phyloP scores from a whole-genome alignment of 2,888 invertebrate species.

The Lissonota sp. region DNA sequence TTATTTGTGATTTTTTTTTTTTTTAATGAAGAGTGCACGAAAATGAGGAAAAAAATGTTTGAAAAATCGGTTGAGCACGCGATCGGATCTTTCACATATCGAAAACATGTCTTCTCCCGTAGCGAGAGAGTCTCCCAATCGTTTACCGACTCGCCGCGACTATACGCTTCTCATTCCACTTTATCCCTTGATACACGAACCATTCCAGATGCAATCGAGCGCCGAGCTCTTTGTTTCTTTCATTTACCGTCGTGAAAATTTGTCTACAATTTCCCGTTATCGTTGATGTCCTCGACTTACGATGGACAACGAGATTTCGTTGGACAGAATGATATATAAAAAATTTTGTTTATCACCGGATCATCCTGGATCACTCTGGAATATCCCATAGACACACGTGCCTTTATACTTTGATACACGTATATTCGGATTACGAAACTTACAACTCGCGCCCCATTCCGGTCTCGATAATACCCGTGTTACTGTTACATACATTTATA shows the following conservation, averaged over 20 bases:
- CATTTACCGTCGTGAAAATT: too few relatives aligned
- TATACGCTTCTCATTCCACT: too few relatives aligned
- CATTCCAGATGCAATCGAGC: too few relatives aligned
- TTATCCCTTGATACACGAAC: too few relatives aligned
- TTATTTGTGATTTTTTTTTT: background rate
- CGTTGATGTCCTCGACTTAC: too few relatives aligned
- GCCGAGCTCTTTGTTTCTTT: too few relatives aligned
- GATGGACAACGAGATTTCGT: too few relatives aligned
- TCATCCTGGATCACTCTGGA: too few relatives aligned
- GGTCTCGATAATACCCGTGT: conserved; percentile 17
- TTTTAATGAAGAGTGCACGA: background rate
- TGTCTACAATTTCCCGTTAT: too few relatives aligned
- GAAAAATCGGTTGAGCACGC: conserved; percentile 18
- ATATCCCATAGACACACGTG: background rate
- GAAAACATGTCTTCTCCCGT: conserved; percentile 27
- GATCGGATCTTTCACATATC: conserved; percentile 30
- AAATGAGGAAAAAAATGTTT: conserved; percentile 8
- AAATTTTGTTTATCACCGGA: too few relatives aligned
- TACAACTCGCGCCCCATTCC: background rate
- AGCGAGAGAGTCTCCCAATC: conserved; percentile 5
- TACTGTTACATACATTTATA: conserved; percentile 17
- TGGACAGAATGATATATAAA: too few relatives aligned
- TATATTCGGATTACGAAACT: conserved; percentile 24
- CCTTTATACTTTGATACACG: background rate
- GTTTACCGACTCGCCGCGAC: conserved; percentile 1